Evolutionary conservation across 2,888 invertebrate genomes (phyloP).

Genomic region (Tinea pellionella): DNA sequence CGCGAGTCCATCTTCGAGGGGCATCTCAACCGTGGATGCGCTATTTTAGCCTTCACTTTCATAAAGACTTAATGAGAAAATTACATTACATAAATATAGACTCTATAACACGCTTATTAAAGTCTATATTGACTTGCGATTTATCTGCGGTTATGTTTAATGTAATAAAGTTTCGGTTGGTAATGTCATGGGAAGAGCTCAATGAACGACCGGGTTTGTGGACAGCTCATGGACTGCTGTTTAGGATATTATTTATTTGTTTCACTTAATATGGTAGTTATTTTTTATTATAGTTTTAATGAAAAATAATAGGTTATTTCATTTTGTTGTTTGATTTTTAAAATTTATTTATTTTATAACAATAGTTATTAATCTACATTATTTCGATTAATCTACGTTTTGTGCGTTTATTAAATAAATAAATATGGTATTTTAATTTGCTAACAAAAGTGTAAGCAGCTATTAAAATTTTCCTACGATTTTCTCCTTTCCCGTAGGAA

Average conservation of each 20-base stretch:
- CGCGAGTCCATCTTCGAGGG: slow-evolving; percentile 65
- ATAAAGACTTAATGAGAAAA: slow-evolving; percentile 26
- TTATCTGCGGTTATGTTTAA: neutral
- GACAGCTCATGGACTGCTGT: slow-evolving; percentile 60
- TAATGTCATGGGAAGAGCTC: slow-evolving; percentile 70
- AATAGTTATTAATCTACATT: too few species aligned
- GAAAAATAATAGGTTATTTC: neutral
- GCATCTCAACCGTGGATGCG: slow-evolving; percentile 59
- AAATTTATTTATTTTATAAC: too few species aligned
- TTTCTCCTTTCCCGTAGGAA: slow-evolving; percentile 49
- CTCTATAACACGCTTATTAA: slow-evolving; percentile 12
- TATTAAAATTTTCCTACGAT: slow-evolving; percentile 28
- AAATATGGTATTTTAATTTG: too few species aligned
- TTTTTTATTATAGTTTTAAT: neutral
- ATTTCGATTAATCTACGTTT: too few species aligned
- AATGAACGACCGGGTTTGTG: slow-evolving; percentile 49
- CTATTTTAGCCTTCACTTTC: slow-evolving; percentile 38
- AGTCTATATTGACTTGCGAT: slow-evolving; percentile 17
- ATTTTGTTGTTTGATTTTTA: neutral
- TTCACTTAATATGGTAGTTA: neutral
- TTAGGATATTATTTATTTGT: neutral
- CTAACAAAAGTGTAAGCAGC: neutral
- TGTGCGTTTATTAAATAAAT: too few species aligned
- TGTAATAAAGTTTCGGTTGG: slow-evolving; percentile 23
- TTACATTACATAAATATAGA: fast-evolving